Evolutionary conservation across 2,797 vertebrate genomes (phyloP), one percentile per base, ranked within the genome.

Genomic region (Nannoperca australis): DNA sequence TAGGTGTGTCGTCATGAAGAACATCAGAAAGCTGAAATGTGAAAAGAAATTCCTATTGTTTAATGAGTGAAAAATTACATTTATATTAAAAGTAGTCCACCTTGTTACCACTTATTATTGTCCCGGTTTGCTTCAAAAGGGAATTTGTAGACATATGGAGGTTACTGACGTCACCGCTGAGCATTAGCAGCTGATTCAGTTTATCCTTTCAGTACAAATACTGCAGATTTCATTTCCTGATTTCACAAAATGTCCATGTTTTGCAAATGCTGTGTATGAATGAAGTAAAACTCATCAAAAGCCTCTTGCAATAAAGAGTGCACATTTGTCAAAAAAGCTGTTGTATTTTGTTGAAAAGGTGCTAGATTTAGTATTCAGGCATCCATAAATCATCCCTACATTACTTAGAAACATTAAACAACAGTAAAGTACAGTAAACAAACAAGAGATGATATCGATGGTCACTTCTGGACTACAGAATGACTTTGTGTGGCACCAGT

Each of bases 381-480:
- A 67, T 53, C 1, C 13, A 63, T 60, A 45, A 40, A 34, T 67
- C 38, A 66, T 66, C 10, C n/a, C 34, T 24, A 10, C 61, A 42
- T 54, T 55, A 12, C 27, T 58, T 40, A 24, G 38, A 42, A 18
- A 45, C 67, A 38, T 64, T 40, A 42, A 27, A n/a, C n/a, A n/a
- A n/a, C n/a, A 17, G 24, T 34, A 73, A 73, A 70, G 53, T 20
- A 60, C 13, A 40, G 12, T 51, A 24, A 66, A 58, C 30, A 73
- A 55, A 53, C 30, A 27, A 51, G 50, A 42, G 27, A 60, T 45
- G 24, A 18, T 30, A 68, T n/a, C 5, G 6, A 17, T 49, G 30
- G 45, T 24, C 3, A 27, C 40, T 14, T 22, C 24, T 30, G 4
- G 15, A 53, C 32, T n/a, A 34, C 5, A n/a, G 22, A n/a, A 64